phyloP scores from a whole-genome alignment of 37 sponge, comb jelly and placozoan genomes.

The Theonella swinhoei region DNA sequence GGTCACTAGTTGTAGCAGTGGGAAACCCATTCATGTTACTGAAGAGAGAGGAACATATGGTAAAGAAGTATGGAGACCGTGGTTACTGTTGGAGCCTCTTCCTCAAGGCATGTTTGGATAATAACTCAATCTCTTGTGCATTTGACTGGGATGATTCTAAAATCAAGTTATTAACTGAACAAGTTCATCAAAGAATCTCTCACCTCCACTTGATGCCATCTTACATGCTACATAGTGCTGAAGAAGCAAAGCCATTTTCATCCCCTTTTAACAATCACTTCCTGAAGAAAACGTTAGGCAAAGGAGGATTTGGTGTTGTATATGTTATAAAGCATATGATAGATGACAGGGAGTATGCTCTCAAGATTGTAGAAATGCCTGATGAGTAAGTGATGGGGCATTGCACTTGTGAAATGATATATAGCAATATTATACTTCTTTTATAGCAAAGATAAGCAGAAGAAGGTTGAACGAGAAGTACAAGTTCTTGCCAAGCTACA shows the following conservation, averaged over 20 bases:
- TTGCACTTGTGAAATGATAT: not conserved
- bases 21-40: slow-evolving; percentile 60
- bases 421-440: too few species aligned
- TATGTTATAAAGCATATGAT: not conserved
- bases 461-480: not conserved
- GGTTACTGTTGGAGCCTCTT: slow-evolving; percentile 60
- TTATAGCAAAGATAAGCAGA: not conserved
- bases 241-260: too few species aligned
- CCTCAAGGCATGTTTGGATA: slow-evolving; percentile 45
- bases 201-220: too few species aligned
- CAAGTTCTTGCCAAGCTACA: not conserved
- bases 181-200: too few species aligned
- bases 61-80: slow-evolving; percentile 35
- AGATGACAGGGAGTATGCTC: not conserved
- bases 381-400: not conserved
- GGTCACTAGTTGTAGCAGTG: slow-evolving; percentile 54
- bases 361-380: not conserved
- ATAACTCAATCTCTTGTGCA: not conserved
- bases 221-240: too few species aligned
- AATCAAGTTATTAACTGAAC: too few species aligned
- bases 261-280: too few species aligned
- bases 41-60: slow-evolving; percentile 27
- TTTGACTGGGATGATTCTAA: too few species aligned
- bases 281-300: not conserved
- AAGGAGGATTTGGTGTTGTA: not conserved